phyloP scores from a whole-genome alignment of 2,888 invertebrate species.

The Odontomyia ornata region DNA sequence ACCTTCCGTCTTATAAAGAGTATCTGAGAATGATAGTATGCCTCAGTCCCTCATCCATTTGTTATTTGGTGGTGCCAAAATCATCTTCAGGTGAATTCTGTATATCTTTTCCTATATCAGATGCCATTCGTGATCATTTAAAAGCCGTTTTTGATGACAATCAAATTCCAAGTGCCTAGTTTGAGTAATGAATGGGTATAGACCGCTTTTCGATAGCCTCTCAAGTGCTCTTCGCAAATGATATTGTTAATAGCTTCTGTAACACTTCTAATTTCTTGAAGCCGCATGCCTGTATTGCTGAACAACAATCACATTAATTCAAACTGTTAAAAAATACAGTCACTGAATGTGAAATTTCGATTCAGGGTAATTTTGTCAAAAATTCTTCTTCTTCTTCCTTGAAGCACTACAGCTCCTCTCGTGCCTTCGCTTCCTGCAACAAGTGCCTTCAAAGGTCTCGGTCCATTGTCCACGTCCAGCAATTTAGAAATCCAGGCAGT shows the following conservation, averaged over 20 bases:
- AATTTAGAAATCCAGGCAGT: too few species aligned
- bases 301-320: background rate
- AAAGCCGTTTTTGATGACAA: slow-evolving; percentile 4
- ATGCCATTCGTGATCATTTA: slow-evolving; percentile 1
- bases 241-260: background rate
- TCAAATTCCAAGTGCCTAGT: background rate
- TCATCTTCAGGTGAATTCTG: background rate
- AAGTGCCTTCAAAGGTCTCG: too few species aligned
- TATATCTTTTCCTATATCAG: background rate
- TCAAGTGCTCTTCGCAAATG: background rate
- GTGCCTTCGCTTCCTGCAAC: too few species aligned
- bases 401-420: too few species aligned
- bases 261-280: background rate
- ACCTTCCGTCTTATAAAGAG: too few species aligned
- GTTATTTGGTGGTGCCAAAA: background rate
- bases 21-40: slow-evolving; percentile 7
- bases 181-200: slow-evolving; percentile 3
- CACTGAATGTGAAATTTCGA: too few species aligned
- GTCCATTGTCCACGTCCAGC: too few species aligned
- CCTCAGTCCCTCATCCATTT: background rate
- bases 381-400: too few species aligned
- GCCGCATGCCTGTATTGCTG: background rate
- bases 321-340: background rate
- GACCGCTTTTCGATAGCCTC: slow-evolving; percentile 7
- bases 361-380: too few species aligned